Conservation (phyloP, 2,888 invertebrate genomes). For the Thecocarcelia acutangulata region DNA sequence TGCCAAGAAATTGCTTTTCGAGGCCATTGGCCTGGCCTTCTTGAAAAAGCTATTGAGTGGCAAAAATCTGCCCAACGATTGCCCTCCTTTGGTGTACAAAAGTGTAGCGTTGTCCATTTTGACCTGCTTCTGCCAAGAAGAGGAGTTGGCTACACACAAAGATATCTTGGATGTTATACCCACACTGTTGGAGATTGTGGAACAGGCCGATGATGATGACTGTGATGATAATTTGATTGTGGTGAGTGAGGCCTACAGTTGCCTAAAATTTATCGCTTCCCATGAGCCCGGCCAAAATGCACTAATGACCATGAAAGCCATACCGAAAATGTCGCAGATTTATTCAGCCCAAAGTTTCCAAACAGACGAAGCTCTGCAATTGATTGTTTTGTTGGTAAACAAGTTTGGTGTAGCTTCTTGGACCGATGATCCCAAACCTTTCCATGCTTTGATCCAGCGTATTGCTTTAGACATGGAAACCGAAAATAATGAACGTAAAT, state of each 20-base stretch:
- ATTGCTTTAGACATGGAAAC: constrained; percentile 93
- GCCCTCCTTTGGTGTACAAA: constrained; percentile 94
- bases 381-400: constrained; percentile 88
- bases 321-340: constrained; percentile 91
- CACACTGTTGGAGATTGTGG: constrained; percentile 91
- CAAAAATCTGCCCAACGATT: constrained; percentile 90
- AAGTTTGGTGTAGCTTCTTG: constrained; percentile 88
- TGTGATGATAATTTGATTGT: constrained; percentile 93
- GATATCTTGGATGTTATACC: constrained; percentile 92
- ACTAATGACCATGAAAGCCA: constrained; percentile 88
- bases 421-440: constrained; percentile 89
- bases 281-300: constrained; percentile 90
- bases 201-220: constrained; percentile 91
- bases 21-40: constrained; percentile 94
- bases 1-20: constrained; percentile 91
- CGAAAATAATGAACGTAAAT: constrained; percentile 93
- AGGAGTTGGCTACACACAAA: constrained; percentile 89
- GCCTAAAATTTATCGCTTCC: constrained; percentile 90
- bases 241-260: constrained; percentile 92
- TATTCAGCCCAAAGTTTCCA: constrained; percentile 94
- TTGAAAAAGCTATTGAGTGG: constrained; percentile 90
- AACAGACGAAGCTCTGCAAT: constrained; percentile 92
- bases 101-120: constrained; percentile 94
- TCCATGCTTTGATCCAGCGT: constrained; percentile 91
- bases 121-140: constrained; percentile 92